A percentile compares a stretch with the other conserved stretches of the same genome.
Conservation (phyloP, 30 jellyfish, hydroid and myxozoan species). For the Sanderia malayensis region DNA sequence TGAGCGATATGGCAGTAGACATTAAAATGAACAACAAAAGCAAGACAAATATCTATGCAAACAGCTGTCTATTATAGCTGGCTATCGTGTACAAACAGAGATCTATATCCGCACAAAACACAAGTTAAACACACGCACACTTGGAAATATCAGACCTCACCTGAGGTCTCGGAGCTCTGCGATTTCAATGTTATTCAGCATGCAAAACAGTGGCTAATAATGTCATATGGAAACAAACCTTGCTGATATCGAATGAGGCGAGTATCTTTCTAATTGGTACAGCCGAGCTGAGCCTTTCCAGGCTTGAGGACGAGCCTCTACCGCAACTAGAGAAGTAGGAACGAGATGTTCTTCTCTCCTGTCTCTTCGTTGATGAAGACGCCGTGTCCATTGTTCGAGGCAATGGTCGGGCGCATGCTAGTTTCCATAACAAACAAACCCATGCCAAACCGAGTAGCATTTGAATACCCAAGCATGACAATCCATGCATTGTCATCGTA, state of each 20-base stretch:
- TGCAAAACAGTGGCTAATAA: too few relatives aligned
- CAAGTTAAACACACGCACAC: not conserved
- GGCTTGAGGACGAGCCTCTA: conserved; percentile 53
- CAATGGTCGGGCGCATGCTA: not conserved
- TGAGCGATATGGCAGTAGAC: too few relatives aligned
- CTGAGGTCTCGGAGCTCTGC: too few relatives aligned
- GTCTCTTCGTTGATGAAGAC: not conserved
- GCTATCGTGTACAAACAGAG: not conserved
- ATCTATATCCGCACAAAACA: not conserved
- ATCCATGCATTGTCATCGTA: too few relatives aligned
- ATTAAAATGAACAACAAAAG: not conserved
- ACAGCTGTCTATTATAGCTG: not conserved
- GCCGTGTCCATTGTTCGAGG: too few relatives aligned
- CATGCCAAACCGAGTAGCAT: not conserved
- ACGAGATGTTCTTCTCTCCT: conserved; percentile 46
- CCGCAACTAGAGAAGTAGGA: conserved; percentile 61
- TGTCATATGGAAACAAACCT: conserved; percentile 21
- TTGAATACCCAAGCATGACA: not conserved
- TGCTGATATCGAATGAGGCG: conserved; percentile 66
- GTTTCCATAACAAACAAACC: not conserved
- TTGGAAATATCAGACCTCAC: too few relatives aligned
- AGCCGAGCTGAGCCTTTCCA: conserved; percentile 63
- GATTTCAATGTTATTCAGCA: too few relatives aligned
- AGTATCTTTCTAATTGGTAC: conserved; percentile 52
- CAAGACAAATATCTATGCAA: not conserved